Evolutionary conservation across 2,888 invertebrate genomes (phyloP).

Genomic region (Polyommatus iphigenia): DNA sequence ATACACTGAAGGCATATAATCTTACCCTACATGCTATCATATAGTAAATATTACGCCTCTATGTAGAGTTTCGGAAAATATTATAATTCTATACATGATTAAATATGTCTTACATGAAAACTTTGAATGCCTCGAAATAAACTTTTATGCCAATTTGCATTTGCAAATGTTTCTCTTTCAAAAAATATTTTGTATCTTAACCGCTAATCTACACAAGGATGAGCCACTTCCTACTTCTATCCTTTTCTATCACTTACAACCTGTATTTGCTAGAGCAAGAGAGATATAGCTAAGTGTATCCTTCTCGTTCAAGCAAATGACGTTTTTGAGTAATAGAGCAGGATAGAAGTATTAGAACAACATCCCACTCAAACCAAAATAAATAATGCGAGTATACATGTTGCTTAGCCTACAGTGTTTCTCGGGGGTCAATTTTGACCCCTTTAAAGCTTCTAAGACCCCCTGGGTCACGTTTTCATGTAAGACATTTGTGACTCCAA

Average conservation of each 20-base stretch:
- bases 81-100: slow-evolving; percentile 64
- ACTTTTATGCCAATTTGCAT: not conserved
- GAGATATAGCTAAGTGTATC: not conserved
- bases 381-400: slow-evolving; percentile 11
- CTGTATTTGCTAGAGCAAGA: not conserved
- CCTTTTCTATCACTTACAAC: not conserved
- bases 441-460: slow-evolving; percentile 2
- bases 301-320: not conserved
- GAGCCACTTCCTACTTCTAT: not conserved
- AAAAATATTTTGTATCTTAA: slow-evolving; percentile 35
- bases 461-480: slow-evolving; percentile 42
- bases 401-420: slow-evolving; percentile 17
- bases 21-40: slow-evolving; percentile 52
- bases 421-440: not conserved
- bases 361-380: not conserved
- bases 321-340: not conserved
- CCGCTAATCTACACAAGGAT: slow-evolving; percentile 1
- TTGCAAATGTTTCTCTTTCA: slow-evolving; percentile 2
- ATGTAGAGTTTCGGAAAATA: slow-evolving; percentile 77
- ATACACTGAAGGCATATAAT: slow-evolving; percentile 58
- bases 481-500: slow-evolving; percentile 72
- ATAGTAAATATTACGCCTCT: slow-evolving; percentile 74
- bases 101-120: slow-evolving; percentile 62
- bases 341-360: not conserved
- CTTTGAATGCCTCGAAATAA: not conserved